Evolutionary conservation across 1,140 invertebrate genomes (phyloP).

Genomic region (Drosophila hydei): DNA sequence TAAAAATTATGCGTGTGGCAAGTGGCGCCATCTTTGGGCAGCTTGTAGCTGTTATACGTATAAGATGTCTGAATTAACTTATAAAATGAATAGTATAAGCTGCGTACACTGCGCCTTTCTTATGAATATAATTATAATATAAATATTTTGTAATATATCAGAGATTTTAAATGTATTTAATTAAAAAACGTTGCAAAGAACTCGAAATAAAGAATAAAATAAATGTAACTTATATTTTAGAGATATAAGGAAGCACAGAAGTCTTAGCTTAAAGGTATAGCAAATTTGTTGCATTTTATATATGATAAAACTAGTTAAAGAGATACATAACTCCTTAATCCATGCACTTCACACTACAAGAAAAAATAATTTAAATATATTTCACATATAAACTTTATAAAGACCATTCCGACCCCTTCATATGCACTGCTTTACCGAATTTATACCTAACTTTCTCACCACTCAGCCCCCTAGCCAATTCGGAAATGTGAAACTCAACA

Average conservation of each 20-base stretch:
- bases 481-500: constrained; percentile 5
- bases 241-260: not conserved
- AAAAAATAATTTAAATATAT: too few species aligned
- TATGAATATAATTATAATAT: too few species aligned
- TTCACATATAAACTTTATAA: not conserved
- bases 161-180: not conserved
- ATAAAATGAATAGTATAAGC: constrained; percentile 5
- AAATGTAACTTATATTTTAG: too few species aligned
- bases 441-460: constrained; percentile 4
- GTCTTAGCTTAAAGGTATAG: too few species aligned
- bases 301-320: too few species aligned
- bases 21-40: constrained; percentile 23
- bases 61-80: not conserved
- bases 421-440: constrained; percentile 29
- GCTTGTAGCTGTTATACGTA: not conserved
- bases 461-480: constrained; percentile 19
- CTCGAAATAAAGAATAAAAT: too few species aligned
- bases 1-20: not conserved
- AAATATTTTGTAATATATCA: too few species aligned
- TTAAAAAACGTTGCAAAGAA: too few species aligned
- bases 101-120: not conserved
- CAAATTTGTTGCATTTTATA: too few species aligned
- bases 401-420: not conserved
- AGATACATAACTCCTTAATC: too few species aligned
- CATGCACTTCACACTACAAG: too few species aligned